Base-by-base conservation (phyloP, 2,888 invertebrate species). In the Nomada fabriciana region DNA sequence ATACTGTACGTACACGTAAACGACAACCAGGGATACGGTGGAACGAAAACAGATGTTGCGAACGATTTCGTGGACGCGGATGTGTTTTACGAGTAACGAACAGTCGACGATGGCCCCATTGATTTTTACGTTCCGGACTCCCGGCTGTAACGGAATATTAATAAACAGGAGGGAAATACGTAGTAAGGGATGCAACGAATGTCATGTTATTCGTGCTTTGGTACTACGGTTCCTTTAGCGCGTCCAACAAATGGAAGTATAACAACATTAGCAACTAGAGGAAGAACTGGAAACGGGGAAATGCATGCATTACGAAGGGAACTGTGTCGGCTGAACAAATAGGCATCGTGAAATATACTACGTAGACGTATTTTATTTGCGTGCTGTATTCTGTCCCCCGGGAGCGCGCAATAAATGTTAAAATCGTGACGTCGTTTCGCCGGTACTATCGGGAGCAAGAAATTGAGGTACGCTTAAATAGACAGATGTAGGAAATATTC, bases 181-280 rank as follows among this genome's bases (percentile, higher is more conserved):
- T 59, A 61, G n/a, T 68, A 52, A 36, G 55, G 63, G 80, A 79
- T 36, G 65, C 42, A 53, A 29, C 67, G 63, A 87, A 78, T 74
- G 83, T 79, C 69, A 77, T 81, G 85, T 84, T 82, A 77, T 80
- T 76, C 82, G 69, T 29, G 76, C 71, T 76, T 74, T 74, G 60
- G 77, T 57, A 60, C 36, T 1, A 36, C 69, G 59, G 64, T 68
- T 78, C 76, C 79, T 86, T 88, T 86, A 71, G 77, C 69, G 52
- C 71, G 55, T 20, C 79, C 80, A 73, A 80, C 87, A 84, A 84
- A 84, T 87, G 88, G 83, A 83, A 84, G 83, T 76, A 81, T 82
- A 83, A 83, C 83, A 83, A 83, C 78, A 80, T 84, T 84, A 88
- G 82, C 83, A 82, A 82, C 82, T 78, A 23, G 83, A 85, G 84